phyloP scores from a whole-genome alignment of 2,797 vertebrate species.

The Lepidocolaptes lacrymiger region DNA sequence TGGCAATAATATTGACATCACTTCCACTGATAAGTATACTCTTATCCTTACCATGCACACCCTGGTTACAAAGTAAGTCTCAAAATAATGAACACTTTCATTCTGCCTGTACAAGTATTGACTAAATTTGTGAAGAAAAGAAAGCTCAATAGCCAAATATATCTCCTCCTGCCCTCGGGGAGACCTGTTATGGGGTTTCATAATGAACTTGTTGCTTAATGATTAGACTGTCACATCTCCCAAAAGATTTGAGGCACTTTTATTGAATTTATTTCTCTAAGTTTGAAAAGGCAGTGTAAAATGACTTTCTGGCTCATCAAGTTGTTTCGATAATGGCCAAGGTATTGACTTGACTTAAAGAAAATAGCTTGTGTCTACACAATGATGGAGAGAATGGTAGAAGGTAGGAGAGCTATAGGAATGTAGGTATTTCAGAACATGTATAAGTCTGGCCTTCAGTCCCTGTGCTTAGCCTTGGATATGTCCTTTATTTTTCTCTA shows the following conservation, averaged over 20 bases:
- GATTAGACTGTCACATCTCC: slow-evolving; percentile 34
- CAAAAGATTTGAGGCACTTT: background rate
- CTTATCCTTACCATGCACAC: background rate
- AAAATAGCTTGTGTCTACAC: slow-evolving; percentile 10
- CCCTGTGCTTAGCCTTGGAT: background rate
- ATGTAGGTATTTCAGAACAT: background rate
- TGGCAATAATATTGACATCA: background rate
- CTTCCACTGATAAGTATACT: background rate
- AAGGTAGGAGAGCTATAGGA: background rate
- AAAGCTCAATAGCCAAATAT: slow-evolving; percentile 25
- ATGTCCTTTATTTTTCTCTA: background rate
- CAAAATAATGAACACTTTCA: background rate
- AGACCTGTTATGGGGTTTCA: background rate
- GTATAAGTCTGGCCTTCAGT: background rate
- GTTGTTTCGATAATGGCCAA: slow-evolving; percentile 24
- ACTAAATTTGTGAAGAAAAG: slow-evolving; percentile 15
- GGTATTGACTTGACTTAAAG: slow-evolving; percentile 44
- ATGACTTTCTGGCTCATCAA: slow-evolving; percentile 33
- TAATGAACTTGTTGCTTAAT: slow-evolving; percentile 46
- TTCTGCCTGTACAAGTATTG: background rate
- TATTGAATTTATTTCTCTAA: slow-evolving; percentile 53
- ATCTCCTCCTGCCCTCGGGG: background rate
- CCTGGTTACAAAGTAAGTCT: background rate
- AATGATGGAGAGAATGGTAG: background rate
- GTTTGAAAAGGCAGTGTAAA: slow-evolving; percentile 51